These are phyloP conservation scores for Idaea dimidiata DNA, from an alignment of 2,888 invertebrate species.

Conservation along the genomic window DNA sequence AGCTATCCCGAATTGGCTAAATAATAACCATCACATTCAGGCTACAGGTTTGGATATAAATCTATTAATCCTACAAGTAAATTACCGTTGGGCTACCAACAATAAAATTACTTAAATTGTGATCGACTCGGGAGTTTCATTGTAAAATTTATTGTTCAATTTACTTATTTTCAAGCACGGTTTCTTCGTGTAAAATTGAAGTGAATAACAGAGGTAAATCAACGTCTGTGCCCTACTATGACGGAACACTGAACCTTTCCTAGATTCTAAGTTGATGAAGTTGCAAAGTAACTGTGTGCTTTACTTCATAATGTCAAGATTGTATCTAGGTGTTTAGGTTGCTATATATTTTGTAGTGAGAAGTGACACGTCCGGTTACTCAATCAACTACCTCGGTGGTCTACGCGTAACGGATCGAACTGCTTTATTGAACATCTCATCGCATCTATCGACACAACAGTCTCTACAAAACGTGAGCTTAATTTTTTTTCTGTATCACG, in stretches of 20 bases:
- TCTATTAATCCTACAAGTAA: not conserved
- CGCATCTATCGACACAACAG: slow-evolving; percentile 7
- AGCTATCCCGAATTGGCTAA: not conserved
- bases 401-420: slow-evolving; percentile 24
- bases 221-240: not conserved
- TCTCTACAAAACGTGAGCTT: slow-evolving; percentile 3
- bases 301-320: not conserved
- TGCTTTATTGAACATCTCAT: slow-evolving; percentile 10
- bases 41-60: not conserved
- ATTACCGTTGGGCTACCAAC: not conserved
- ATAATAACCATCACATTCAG: not conserved
- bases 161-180: not conserved
- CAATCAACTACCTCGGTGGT: slow-evolving; percentile 25
- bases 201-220: slow-evolving; percentile 17
- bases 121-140: slow-evolving; percentile 1
- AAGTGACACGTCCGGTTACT: slow-evolving; percentile 24
- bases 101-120: not conserved
- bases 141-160: slow-evolving; percentile 4
- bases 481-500: not conserved
- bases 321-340: not conserved
- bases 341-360: slow-evolving; percentile 16
- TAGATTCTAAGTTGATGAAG: not conserved
- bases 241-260: not conserved
- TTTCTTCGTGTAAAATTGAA: slow-evolving; percentile 4
- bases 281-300: slow-evolving; percentile 1